These are phyloP conservation scores for Rynchops niger DNA, from an alignment of 2,113 vertebrate genomes.

Conservation along the genomic window DNA sequence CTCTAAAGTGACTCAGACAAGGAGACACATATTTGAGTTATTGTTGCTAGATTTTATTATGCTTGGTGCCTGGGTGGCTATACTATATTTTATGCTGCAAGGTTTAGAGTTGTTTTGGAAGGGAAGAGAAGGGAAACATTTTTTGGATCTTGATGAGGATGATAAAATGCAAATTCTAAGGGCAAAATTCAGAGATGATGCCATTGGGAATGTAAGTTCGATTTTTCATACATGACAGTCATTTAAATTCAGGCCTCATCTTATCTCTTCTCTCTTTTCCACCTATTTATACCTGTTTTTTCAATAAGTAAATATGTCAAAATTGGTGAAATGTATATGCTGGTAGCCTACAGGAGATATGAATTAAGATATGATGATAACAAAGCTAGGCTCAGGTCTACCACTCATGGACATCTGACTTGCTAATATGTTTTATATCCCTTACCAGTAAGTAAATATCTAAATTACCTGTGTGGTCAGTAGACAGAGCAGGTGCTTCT, in stretches of 20 bases:
- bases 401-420: not conserved
- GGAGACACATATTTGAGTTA: slow-evolving; percentile 65
- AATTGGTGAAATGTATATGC: not conserved
- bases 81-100: slow-evolving; percentile 61
- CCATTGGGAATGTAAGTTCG: not conserved
- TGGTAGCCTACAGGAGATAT: not conserved
- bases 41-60: slow-evolving; percentile 66
- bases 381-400: not conserved
- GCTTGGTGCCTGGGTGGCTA: slow-evolving; percentile 53
- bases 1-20: slow-evolving; percentile 68
- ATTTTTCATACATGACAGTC: slow-evolving; percentile 7
- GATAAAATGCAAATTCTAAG: slow-evolving; percentile 60
- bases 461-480: not conserved
- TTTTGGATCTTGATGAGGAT: slow-evolving; percentile 34
- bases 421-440: not conserved
- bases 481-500: not conserved
- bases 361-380: not conserved
- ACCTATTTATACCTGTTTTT: not conserved
- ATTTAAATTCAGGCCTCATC: slow-evolving; percentile 33
- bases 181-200: slow-evolving; percentile 49
- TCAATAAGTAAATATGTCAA: not conserved
- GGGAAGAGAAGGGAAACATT: not conserved
- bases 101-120: slow-evolving; percentile 47
- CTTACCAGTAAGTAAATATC: not conserved
- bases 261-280: not conserved